Conservation (phyloP, 1,140 invertebrate genomes). For the Lucilia cuprina region DNA sequence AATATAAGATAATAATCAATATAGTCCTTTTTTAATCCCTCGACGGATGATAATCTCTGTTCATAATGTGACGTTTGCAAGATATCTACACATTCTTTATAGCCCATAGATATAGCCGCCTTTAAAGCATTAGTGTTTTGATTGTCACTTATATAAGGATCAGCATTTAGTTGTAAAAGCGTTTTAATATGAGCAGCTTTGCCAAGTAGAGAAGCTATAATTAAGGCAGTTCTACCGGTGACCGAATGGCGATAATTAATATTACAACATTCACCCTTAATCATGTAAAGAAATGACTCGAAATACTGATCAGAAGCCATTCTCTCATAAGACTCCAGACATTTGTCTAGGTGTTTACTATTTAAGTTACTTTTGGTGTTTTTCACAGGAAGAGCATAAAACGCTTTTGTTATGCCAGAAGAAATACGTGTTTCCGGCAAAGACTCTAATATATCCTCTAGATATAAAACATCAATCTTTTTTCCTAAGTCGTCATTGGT, state of each 20-base stretch:
- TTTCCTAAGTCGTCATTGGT: slow-evolving; percentile 32
- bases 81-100: slow-evolving; percentile 47
- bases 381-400: not conserved
- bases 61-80: slow-evolving; percentile 45
- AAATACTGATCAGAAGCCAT: slow-evolving; percentile 64
- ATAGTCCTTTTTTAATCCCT: slow-evolving; percentile 36
- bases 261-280: slow-evolving; percentile 71
- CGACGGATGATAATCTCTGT: slow-evolving; percentile 38
- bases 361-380: not conserved
- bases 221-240: slow-evolving; percentile 74
- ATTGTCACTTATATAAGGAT: slow-evolving; percentile 62
- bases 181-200: slow-evolving; percentile 69
- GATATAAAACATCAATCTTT: slow-evolving; percentile 29
- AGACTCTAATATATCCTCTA: slow-evolving; percentile 30
- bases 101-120: slow-evolving; percentile 65
- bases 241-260: slow-evolving; percentile 73
- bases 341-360: slow-evolving; percentile 43
- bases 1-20: slow-evolving; percentile 49
- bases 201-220: slow-evolving; percentile 74
- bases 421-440: slow-evolving; percentile 29
- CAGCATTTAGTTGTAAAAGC: slow-evolving; percentile 73
- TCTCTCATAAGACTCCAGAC: slow-evolving; percentile 49
- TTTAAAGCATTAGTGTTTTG: slow-evolving; percentile 66
- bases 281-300: slow-evolving; percentile 71
- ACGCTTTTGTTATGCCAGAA: slow-evolving; percentile 37